Evolutionary conservation across 2,113 vertebrate species (phyloP).

Genomic region (Symphodus melops): DNA sequence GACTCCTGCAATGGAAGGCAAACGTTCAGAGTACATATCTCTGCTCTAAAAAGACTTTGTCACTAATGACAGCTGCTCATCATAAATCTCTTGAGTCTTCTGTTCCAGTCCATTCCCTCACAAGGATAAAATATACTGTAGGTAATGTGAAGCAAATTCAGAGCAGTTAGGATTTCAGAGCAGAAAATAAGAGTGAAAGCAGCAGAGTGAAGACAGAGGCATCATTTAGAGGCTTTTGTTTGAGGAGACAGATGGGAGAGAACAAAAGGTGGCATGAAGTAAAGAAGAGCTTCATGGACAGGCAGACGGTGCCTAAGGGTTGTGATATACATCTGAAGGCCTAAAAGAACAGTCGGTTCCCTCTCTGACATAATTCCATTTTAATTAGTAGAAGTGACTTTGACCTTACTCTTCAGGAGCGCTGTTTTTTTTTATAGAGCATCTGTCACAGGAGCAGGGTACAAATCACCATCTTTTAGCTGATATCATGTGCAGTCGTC

Average conservation of each 20-base stretch:
- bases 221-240: constrained; percentile 32
- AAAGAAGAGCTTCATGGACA: constrained; percentile 16
- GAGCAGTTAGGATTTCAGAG: constrained; percentile 28
- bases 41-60: constrained; percentile 40
- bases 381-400: constrained; percentile 43
- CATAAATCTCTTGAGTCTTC: constrained; percentile 50
- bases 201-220: constrained; percentile 1
- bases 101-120: constrained; percentile 20
- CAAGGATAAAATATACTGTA: constrained; percentile 27
- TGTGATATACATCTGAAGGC: constrained; percentile 22
- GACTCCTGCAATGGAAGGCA: constrained; percentile 8
- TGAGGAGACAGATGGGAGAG: constrained; percentile 26
- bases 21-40: not conserved
- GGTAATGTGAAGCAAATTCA: constrained; percentile 20
- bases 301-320: constrained; percentile 7
- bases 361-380: constrained; percentile 12
- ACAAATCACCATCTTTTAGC: not conserved
- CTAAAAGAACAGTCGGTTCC: constrained; percentile 16
- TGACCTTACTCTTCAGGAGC: not conserved
- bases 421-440: constrained; percentile 22
- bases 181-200: constrained; percentile 1
- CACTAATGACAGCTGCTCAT: constrained; percentile 41
- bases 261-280: constrained; percentile 22
- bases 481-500: too few relatives aligned
- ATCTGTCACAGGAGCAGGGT: constrained; percentile 8